Conservation (phyloP, 2,113 vertebrate genomes). For the Xyrauchen texanus region DNA sequence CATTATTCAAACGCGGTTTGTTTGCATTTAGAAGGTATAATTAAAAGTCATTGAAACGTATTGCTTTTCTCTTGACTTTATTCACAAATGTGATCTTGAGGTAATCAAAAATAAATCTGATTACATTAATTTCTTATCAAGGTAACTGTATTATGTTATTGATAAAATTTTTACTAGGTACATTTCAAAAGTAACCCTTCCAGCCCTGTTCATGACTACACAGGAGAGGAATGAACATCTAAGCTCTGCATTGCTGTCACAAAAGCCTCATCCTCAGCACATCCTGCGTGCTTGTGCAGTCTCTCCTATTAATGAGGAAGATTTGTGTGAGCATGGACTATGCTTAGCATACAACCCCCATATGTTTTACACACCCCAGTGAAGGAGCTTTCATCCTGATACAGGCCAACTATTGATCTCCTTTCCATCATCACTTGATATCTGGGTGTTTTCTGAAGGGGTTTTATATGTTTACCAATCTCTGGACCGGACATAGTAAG, state of each 20-base stretch:
- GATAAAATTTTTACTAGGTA: no score
- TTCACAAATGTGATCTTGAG: no score
- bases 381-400: slow-evolving; percentile 56
- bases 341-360: slow-evolving; percentile 54
- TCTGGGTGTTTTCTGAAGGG: slow-evolving; percentile 37
- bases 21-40: no score
- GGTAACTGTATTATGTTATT: no score
- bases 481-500: slow-evolving; percentile 63
- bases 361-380: slow-evolving; percentile 65
- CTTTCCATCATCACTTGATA: slow-evolving; percentile 58
- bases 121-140: no score
- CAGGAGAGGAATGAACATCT: slow-evolving; percentile 79
- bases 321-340: slow-evolving; percentile 66
- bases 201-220: slow-evolving; percentile 62
- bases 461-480: slow-evolving; percentile 11
- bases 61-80: no score
- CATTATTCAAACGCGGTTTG: no score
- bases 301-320: slow-evolving; percentile 61
- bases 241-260: slow-evolving; percentile 69
- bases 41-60: no score
- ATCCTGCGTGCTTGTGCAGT: slow-evolving; percentile 62
- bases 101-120: no score
- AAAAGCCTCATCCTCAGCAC: slow-evolving; percentile 69
- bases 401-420: slow-evolving; percentile 51
- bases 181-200: no score